Evolutionary conservation across 2,888 invertebrate genomes (phyloP), one percentile per base, ranked within the genome.

Genomic region (Augiades crinisus): DNA sequence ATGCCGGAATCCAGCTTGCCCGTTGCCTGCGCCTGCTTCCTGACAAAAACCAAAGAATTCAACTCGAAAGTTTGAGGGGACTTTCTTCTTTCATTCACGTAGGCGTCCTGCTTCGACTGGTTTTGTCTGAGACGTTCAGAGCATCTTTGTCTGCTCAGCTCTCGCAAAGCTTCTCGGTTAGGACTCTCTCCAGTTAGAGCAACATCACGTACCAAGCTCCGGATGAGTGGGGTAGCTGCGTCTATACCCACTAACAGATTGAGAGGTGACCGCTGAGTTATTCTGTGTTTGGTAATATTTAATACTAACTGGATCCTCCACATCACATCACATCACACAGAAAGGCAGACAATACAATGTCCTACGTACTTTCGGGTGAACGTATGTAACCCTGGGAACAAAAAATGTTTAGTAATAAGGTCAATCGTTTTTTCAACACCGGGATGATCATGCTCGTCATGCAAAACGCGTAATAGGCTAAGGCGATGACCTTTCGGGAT

Each of bases 271-370:
- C 24, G n/a, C 5, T 47, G 50, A 2, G 52, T 54, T 0, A 50
- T 54, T 12, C 45, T 50, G 4, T 58, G 54, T 13, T 50, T 58
- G 0, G 55, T 58, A 1, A 54, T 54, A 21, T 58, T 60, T 2
- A 59, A 16, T 2, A 36, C 44, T 1, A 59, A 33, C 13, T 60
- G 60, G 4, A 56, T 3, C 16, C 45, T 54, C 53, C 53, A 60
- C 3, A 60, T 12, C 1, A 40, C 34, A 16, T 41, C 36, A 2
- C 56, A 50, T 53, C 56, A 54, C n/a, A n/a, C n/a, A 3, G 36
- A 34, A 2, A 36, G 5, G 13, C 46, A 36, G 0, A 27, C 2
- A 5, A 36, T 16, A 10, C 46, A 46, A 7, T 46, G 46, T 0
- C 10, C 3, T 7, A 27, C 27, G 4, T 46, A 46, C 5, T 46